Base-by-base conservation (phyloP, 53 echinoderm and acorn worm species). In the Zoroaster sp. region DNA sequence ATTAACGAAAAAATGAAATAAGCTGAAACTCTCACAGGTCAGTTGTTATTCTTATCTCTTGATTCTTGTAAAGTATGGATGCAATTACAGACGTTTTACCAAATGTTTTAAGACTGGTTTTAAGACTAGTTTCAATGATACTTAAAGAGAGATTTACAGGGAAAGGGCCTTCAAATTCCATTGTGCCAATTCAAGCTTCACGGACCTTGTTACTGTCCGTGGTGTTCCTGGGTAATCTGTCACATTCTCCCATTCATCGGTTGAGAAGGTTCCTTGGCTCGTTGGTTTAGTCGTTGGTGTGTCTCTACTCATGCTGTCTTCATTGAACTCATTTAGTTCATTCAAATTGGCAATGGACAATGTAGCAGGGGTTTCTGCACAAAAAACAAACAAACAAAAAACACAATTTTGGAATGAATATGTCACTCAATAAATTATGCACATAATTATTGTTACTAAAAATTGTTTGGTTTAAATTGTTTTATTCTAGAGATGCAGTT, bases 201-300 rank as follows among this genome's bases (percentile, higher is more conserved):
- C 83, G 30, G 71, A 96, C 96, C 94, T 96, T 36, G 94, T 96
- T 4, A 90, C 32, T 33, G 95, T 95, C 21, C 92, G 44, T 25
- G 97, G 93, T 46, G 97, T 97, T 36, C 91, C 93, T 44, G 89
- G 95, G 51, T 87, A 93, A 43, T 93, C 93, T 46, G 95, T 93
- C 15, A 68, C 94, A 15, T 47, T 85, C 43, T 93, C 89, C 23
- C 89, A 89, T 12, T 90, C 90, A 31, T 69, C 87, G 4, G 52
- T 86, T 12, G 88, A 89, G n/a, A n/a, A n/a, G 40, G 87, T 87
- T 6, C 83, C 92, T 10, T 89, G 66, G 71, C 92, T 92, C 49
- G 85, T 85, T 9, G 38, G 52, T 71, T 85, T 85, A 70, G 85
- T 85, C 33, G 85, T 85, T 71, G 71, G 85, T 85, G 85, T 85